A percentile compares a stretch with the other conserved stretches of the same genome.
phyloP scores from a whole-genome alignment of 1,140 invertebrate genomes.

The Zaprionus taronus region DNA sequence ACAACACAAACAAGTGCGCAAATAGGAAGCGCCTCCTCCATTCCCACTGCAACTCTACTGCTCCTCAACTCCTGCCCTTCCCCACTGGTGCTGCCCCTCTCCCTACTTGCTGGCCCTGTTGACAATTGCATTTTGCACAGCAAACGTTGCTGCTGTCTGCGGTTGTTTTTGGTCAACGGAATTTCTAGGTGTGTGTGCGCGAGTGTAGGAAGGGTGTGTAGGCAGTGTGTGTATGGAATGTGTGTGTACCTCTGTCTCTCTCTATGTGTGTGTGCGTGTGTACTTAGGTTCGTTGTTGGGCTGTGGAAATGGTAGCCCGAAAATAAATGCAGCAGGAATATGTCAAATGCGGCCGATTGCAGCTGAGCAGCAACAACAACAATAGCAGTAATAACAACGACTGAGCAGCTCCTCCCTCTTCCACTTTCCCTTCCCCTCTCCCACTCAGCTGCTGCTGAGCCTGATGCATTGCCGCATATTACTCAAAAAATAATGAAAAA shows the following conservation, averaged over 20 bases:
- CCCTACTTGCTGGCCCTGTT: neutral
- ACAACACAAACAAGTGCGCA: slow-evolving; percentile 9
- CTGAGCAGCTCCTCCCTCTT: slow-evolving; percentile 1
- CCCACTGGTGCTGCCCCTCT: neutral
- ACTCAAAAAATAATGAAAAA: slow-evolving; percentile 68
- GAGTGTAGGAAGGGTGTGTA: slow-evolving; percentile 6
- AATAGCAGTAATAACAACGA: slow-evolving; percentile 19
- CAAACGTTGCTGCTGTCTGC: slow-evolving; percentile 20
- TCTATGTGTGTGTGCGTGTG: slow-evolving; percentile 14
- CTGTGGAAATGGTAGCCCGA: slow-evolving; percentile 62
- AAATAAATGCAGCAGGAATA: slow-evolving; percentile 76
- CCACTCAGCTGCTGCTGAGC: slow-evolving; percentile 45
- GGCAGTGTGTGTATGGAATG: neutral
- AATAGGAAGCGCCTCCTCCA: neutral
- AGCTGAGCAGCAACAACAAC: slow-evolving; percentile 24
- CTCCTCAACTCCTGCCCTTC: neutral
- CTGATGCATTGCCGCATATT: slow-evolving; percentile 79
- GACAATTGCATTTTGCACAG: slow-evolving; percentile 34
- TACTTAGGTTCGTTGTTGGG: slow-evolving; percentile 34
- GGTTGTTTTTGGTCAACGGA: slow-evolving; percentile 16
- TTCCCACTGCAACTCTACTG: neutral
- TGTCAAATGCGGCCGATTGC: slow-evolving; percentile 58
- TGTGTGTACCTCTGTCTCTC: neutral
- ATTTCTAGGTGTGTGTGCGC: slow-evolving; percentile 8
- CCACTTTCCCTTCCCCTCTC: neutral